Percentiles rank a stretch among this genome's conserved stretches.
Conservation (phyloP, 2,888 invertebrate species). For the Agrochola lychnidis region DNA sequence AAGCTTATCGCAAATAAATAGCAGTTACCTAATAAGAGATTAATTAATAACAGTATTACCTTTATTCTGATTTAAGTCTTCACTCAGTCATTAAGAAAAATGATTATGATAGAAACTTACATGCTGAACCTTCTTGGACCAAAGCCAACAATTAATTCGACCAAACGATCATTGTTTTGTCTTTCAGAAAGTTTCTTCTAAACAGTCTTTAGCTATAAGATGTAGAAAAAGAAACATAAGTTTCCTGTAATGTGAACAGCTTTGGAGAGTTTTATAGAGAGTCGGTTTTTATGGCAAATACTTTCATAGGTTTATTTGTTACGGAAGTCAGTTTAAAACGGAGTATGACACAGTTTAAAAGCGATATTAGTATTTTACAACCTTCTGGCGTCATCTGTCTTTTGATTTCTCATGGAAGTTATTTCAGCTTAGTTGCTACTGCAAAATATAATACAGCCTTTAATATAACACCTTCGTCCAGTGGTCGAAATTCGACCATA, state of each 20-base stretch:
- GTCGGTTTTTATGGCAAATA: background rate
- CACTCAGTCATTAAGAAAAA: background rate
- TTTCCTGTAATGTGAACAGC: background rate
- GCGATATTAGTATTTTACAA: background rate
- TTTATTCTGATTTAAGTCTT: background rate
- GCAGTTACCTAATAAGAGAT: background rate
- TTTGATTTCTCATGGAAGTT: background rate
- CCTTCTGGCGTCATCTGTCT: background rate
- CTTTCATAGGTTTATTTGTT: background rate
- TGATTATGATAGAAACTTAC: background rate
- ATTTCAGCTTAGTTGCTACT: background rate
- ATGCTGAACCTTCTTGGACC: constrained; percentile 11
- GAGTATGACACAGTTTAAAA: background rate
- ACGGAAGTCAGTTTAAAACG: background rate
- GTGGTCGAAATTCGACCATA: too few species aligned
- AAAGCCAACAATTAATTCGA: constrained; percentile 26
- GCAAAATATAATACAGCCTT: background rate
- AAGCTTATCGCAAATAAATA: background rate
- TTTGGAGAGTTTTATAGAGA: constrained; percentile 1
- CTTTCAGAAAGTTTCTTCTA: constrained; percentile 19
- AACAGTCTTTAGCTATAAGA: background rate
- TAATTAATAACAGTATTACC: background rate
- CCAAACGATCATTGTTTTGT: background rate
- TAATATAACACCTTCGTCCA: too few species aligned
- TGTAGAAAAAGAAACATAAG: background rate